Evolutionary conservation across 2,888 invertebrate species (phyloP), one percentile per base, ranked within the genome.

Genomic region (Bimastos eiseni): DNA sequence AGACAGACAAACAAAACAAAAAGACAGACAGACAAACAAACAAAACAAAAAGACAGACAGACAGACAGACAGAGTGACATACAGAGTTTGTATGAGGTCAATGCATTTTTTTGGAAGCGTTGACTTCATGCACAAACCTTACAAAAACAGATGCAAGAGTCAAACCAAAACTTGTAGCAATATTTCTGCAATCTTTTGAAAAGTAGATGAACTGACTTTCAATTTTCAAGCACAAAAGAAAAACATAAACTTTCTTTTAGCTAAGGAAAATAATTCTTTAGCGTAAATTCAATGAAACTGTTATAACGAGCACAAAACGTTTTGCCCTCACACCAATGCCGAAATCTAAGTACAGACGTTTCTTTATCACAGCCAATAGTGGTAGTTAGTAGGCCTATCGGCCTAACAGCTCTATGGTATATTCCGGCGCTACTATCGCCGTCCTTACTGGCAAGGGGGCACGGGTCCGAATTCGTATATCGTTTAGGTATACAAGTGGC

Each of bases 341-440:
- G n/a, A 15, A n/a, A 70, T 17, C 11, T n/a, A 6, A 8, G 70
- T 41, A n/a, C 19, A 70, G n/a, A n/a, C 8, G 8, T 70, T 70
- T 70, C 70, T 70, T 70, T 70, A 70, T 70, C 70, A 70, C 70
- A 70, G 70, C n/a, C 70, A 70, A 70, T n/a, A n/a, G n/a, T 49
- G 24, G 49, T 49, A 41, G 41, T 49, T 21, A 4, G 24, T 21
- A 19, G 0, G 49, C 19, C 49, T 49, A 44, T 17, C 70, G n/a
- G n/a, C 11, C 19, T 49, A 49, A 41, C 15, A 21, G 24, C 5
- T n/a, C n/a, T n/a, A 30, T 70, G n/a, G 30, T 70, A 70, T 70
- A 8, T 70, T n/a, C 70, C 8, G 70, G 11, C 30, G 70, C 30
- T 70, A 70, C 70, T 70, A 70, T 70, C 70, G n/a, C 11, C 70